Conservation (phyloP, 2,888 invertebrate species). For the Drosophila antonietae region DNA sequence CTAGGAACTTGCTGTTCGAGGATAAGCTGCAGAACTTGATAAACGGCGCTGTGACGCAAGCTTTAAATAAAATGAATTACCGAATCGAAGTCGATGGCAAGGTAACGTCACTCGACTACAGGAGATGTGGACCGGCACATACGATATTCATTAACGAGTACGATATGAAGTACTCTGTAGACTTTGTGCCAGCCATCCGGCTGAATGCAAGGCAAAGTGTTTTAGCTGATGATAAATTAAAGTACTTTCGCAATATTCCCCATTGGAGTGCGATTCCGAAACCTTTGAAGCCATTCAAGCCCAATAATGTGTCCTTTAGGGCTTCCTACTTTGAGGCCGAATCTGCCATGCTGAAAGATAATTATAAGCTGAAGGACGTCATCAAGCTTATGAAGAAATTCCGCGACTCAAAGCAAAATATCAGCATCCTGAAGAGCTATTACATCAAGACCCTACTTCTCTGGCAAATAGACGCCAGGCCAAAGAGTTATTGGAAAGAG, state of each 20-base stretch:
- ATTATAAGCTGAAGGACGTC: slow-evolving; percentile 68
- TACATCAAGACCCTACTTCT: slow-evolving; percentile 80
- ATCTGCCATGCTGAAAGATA: slow-evolving; percentile 50
- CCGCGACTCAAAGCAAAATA: slow-evolving; percentile 72
- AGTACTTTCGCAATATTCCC: slow-evolving; percentile 23
- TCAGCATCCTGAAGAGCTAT: slow-evolving; percentile 77
- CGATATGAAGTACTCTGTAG: slow-evolving; percentile 64
- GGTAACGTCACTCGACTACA: slow-evolving; percentile 47
- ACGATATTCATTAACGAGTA: slow-evolving; percentile 59
- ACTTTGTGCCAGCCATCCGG: slow-evolving; percentile 80
- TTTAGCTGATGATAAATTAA: slow-evolving; percentile 11
- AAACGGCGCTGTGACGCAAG: slow-evolving; percentile 50
- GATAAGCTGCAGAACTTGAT: slow-evolving; percentile 71
- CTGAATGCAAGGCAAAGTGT: slow-evolving; percentile 56
- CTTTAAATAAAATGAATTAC: slow-evolving; percentile 47
- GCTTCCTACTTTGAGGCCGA: slow-evolving; percentile 75
- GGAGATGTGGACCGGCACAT: slow-evolving; percentile 76
- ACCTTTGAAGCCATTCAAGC: slow-evolving; percentile 53
- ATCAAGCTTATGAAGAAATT: slow-evolving; percentile 76
- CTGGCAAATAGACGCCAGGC: slow-evolving; percentile 56
- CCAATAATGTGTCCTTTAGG: slow-evolving; percentile 64
- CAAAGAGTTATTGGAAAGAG: slow-evolving; percentile 60
- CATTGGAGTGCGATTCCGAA: slow-evolving; percentile 81
- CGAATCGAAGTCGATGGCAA: slow-evolving; percentile 41
- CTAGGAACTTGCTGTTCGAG: slow-evolving; percentile 59